These are phyloP conservation scores for Biston betularia DNA, from an alignment of 2,888 invertebrate genomes.

Conservation along the genomic window DNA sequence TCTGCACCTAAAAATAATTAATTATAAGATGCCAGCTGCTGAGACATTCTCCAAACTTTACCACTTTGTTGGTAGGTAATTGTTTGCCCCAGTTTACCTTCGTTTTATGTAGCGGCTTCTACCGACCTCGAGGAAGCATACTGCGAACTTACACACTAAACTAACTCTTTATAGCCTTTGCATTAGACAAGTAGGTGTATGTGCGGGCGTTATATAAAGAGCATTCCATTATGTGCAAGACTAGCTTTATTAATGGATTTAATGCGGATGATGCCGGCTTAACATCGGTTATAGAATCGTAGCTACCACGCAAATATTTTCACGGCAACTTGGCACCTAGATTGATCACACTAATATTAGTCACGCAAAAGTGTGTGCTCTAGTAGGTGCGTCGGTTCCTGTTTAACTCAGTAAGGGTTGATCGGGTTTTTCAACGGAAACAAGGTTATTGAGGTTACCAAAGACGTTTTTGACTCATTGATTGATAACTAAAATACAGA, in stretches of 20 bases:
- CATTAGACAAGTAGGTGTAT: constrained; percentile 21
- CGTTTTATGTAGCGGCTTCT: neutral
- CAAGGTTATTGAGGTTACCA: too few species aligned
- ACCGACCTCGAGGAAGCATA: constrained; percentile 6
- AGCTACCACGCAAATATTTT: constrained; percentile 28
- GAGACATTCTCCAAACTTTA: too few species aligned
- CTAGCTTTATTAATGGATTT: constrained; percentile 8
- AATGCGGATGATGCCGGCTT: constrained; percentile 21
- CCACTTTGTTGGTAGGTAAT: too few species aligned
- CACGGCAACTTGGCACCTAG: constrained; percentile 6
- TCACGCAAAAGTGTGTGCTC: too few species aligned
- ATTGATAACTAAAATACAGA: too few species aligned
- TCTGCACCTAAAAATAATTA: too few species aligned
- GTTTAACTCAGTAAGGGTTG: too few species aligned
- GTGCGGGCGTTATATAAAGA: constrained; percentile 27
- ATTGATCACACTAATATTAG: too few species aligned
- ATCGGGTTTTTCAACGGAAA: too few species aligned
- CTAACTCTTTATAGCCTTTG: constrained; percentile 9
- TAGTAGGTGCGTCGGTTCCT: too few species aligned
- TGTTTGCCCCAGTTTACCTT: neutral
- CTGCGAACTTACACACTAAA: neutral
- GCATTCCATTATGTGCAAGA: constrained; percentile 19
- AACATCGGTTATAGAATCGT: constrained; percentile 8
- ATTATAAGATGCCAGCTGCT: too few species aligned
- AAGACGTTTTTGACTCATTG: too few species aligned